Base-by-base conservation (phyloP, 2,113 vertebrate genomes). In the Coregonus clupeaformis region DNA sequence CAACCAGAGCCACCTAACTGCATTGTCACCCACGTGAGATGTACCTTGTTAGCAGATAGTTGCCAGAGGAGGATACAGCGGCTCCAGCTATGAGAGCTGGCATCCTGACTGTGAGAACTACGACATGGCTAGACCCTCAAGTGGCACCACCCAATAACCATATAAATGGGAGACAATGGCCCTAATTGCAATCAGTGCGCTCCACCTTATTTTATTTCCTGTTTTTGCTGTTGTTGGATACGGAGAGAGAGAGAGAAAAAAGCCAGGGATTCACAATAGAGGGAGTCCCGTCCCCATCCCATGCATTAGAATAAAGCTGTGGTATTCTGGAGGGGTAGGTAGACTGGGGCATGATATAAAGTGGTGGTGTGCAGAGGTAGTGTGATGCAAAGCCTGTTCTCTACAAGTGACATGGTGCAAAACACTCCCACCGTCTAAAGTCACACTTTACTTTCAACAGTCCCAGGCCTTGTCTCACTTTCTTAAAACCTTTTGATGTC, bases 21-120 rank as follows among this genome's bases (percentile, higher is more conserved):
- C 83, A 82, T 92, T 94, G 91, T 92, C 94, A 95, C 93, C 92
- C 91, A 94, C 88, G 94, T 93, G 90, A 89, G 81, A 92, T 64
- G 69, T 67, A 82, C 91, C 88, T 93, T 93, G 93, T 96, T 96
- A 92, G 93, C 95, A 94, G 93, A 93, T 95, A 94, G 91, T 94
- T 95, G 94, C 91, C 90, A 94, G 88, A 90, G 80, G 87, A 89
- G 78, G 80, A 82, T 76, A 67, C 55, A 71, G 72, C 75, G 70
- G 74, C 88, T 86, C 84, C 87, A 84, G 83, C 81, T 49, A 70
- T 81, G 89, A 72, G 87, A 81, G 83, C 72, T 73, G 83, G 81
- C 77, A 68, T 89, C 89, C 79, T 89, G 87, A 90, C 86, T 90
- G 92, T 93, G 92, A 92, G 92, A 93, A 94, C 87, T 91, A 88